Base-by-base conservation (phyloP, 2,888 invertebrate species). In the Phasia obesa region DNA sequence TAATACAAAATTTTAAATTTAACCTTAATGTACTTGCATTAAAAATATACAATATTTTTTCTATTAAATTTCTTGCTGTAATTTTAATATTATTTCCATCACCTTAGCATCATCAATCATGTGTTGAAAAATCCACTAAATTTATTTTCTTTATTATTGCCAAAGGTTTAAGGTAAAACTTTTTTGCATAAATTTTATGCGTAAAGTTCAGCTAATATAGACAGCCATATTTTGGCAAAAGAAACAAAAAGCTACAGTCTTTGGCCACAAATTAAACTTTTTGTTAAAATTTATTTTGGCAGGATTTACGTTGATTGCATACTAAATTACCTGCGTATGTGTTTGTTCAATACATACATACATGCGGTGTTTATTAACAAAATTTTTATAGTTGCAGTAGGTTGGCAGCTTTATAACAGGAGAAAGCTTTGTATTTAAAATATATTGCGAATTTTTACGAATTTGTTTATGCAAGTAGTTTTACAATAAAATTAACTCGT, bases 221-320 rank as follows among this genome's bases (percentile, higher is more conserved):
- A 19, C 57, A 44, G 31, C 3, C 31, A 44, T n/a, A 42, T 23
- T 44, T 73, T 51, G 15, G 23, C 49, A 51, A 60, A 31, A 44
- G 6, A 27, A 17, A 74, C 5, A n/a, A 42, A 27, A 25, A 47
- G 31, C n/a, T 19, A 31, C 7, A 44, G n/a, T 55, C 60, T 17
- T 60, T 31, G 25, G 25, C 27, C 49, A 47, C 15, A 62, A 62
- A 62, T 62, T 77, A 70, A 70, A 70, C 69, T 62, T 70, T 62
- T 64, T 35, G 47, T 57, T 71, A 64, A 70, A 57, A 77, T 77
- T 49, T 77, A 77, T 77, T 70, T 77, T 11, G 25, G 17, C 38
- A 64, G 62, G 35, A 11, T 47, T 69, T 77, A 81, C 67, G 81
- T 69, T 71, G 67, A 67, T 49, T 60, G 73, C 60, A 73, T 77